Evolutionary conservation across 1,140 invertebrate genomes (phyloP).

Genomic region (Anoplophora glabripennis): DNA sequence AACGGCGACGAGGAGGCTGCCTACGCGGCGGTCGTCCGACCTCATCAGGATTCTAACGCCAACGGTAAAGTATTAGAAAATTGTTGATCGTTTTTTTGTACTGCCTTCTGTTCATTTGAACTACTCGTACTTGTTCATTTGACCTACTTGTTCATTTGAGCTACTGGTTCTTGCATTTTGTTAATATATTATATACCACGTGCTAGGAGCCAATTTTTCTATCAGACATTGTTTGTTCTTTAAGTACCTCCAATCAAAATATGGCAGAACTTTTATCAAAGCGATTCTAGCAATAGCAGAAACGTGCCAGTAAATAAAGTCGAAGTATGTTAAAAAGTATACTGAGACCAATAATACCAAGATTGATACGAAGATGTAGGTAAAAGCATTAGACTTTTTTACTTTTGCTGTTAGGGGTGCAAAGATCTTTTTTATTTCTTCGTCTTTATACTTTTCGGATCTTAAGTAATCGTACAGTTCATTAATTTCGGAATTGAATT

Average conservation of each 20-base stretch:
- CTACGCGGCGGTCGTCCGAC: constrained; percentile 71
- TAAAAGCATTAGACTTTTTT: constrained; percentile 5
- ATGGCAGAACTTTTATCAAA: constrained; percentile 65
- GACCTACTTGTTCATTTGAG: not conserved
- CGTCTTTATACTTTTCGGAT: constrained; percentile 63
- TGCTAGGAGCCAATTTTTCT: not conserved
- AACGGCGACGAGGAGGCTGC: constrained; percentile 89
- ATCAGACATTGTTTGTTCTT: constrained; percentile 74
- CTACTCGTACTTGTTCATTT: not conserved
- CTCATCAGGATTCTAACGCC: constrained; percentile 30
- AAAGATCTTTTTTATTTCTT: constrained; percentile 67
- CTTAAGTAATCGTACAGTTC: constrained; percentile 64
- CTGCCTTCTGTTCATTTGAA: not conserved
- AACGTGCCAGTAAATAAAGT: constrained; percentile 55
- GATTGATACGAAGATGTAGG: constrained; percentile 12
- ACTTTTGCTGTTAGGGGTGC: constrained; percentile 56
- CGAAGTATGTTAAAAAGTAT: constrained; percentile 51
- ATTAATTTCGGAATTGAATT: constrained; percentile 54
- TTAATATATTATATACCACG: constrained; percentile 69
- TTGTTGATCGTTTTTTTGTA: too few relatives aligned
- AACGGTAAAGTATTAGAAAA: constrained; percentile 24
- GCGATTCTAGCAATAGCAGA: constrained; percentile 62
- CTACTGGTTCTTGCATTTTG: not conserved
- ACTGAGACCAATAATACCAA: constrained; percentile 26
- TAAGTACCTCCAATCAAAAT: constrained; percentile 78